Evolutionary conservation across 2,113 vertebrate genomes (phyloP).

Genomic region (Perccottus glenii): DNA sequence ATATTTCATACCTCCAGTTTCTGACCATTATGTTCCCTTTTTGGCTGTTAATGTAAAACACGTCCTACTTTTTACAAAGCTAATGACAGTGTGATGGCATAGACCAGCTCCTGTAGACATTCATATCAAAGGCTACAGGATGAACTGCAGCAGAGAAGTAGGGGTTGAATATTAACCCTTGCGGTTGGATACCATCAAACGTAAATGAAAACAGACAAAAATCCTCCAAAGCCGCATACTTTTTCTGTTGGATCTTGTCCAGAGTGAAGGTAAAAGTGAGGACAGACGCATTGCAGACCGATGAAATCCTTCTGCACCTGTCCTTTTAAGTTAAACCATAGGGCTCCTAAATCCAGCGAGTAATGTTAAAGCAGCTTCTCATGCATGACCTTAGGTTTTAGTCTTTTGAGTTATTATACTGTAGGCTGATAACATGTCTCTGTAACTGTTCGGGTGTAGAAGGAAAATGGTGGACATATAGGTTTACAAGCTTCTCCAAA

Average conservation of each 20-base stretch:
- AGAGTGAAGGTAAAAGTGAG: conserved; percentile 27
- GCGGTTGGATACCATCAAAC: conserved; percentile 24
- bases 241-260: conserved; percentile 3
- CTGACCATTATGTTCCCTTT: too few relatives aligned
- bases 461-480: conserved; percentile 3
- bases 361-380: conserved; percentile 24
- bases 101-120: conserved; percentile 25
- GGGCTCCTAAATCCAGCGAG: conserved; percentile 36
- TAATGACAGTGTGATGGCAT: background rate
- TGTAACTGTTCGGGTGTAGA: background rate
- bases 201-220: conserved; percentile 50
- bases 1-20: too few relatives aligned
- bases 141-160: background rate
- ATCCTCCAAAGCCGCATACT: conserved; percentile 15
- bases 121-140: background rate
- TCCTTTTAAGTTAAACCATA: conserved; percentile 36
- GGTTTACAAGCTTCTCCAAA: background rate
- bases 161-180: background rate
- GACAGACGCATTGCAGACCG: conserved; percentile 26
- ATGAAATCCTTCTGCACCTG: conserved; percentile 56
- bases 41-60: background rate
- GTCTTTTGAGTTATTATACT: conserved; percentile 15
- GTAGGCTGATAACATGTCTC: background rate
- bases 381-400: conserved; percentile 16
- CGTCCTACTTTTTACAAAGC: background rate